phyloP scores from a whole-genome alignment of 2,888 invertebrate genomes.

The Drosophila neutralis region DNA sequence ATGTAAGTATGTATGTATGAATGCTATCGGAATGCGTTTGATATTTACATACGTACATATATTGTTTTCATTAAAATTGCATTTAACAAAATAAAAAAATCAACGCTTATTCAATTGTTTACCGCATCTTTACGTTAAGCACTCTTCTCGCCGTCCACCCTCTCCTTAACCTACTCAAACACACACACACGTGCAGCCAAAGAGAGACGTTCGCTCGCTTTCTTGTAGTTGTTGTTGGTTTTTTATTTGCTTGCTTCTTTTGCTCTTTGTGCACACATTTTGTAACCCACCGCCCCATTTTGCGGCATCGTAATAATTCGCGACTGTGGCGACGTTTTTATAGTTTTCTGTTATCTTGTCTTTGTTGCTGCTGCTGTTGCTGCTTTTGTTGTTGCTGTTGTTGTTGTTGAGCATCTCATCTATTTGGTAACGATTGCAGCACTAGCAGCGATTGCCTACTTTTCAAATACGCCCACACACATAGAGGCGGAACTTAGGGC shows the following conservation, averaged over 20 bases:
- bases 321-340: slow-evolving; percentile 75
- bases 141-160: not conserved
- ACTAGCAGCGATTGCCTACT: slow-evolving; percentile 48
- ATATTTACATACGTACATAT: not conserved
- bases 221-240: slow-evolving; percentile 5
- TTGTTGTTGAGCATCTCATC: slow-evolving; percentile 63
- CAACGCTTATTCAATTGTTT: slow-evolving; percentile 57
- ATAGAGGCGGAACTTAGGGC: slow-evolving; percentile 2
- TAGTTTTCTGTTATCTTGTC: slow-evolving; percentile 68
- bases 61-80: slow-evolving; percentile 7
- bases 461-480: slow-evolving; percentile 16
- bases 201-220: not conserved
- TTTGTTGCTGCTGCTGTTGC: slow-evolving; percentile 8
- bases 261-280: slow-evolving; percentile 50
- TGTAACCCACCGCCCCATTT: slow-evolving; percentile 75
- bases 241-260: slow-evolving; percentile 7
- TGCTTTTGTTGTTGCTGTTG: slow-evolving; percentile 3
- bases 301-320: slow-evolving; percentile 74
- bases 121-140: slow-evolving; percentile 41
- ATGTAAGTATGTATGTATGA: not conserved
- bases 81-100: slow-evolving; percentile 8
- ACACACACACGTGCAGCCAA: slow-evolving; percentile 1
- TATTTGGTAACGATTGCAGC: slow-evolving; percentile 71
- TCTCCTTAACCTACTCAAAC: slow-evolving; percentile 5
- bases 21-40: slow-evolving; percentile 23